phyloP scores from a whole-genome alignment of 2,888 invertebrate genomes.

The Dynastes hyllus region DNA sequence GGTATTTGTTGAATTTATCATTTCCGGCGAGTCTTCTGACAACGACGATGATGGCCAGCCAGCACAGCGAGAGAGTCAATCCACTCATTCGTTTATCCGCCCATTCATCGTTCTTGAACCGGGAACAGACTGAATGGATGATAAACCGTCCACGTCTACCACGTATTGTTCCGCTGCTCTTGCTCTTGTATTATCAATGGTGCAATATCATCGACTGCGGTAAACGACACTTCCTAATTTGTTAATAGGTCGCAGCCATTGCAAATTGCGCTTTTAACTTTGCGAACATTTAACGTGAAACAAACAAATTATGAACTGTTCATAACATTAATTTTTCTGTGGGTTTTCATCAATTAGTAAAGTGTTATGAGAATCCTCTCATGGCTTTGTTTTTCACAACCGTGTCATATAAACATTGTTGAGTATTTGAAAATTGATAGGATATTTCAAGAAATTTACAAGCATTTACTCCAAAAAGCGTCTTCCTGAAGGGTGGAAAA shows the following conservation, averaged over 20 bases:
- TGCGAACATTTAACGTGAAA: neutral
- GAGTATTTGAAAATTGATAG: too few species aligned
- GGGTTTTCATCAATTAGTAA: too few species aligned
- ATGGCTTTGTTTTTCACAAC: too few species aligned
- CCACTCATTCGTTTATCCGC: neutral
- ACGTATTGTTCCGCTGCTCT: neutral
- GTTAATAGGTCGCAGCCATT: neutral
- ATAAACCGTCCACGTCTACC: neutral
- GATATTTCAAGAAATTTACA: too few species aligned
- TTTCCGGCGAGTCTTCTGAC: slow-evolving; percentile 44
- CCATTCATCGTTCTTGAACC: neutral
- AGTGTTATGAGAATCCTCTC: too few species aligned
- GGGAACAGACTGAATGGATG: neutral
- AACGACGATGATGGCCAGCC: slow-evolving; percentile 21
- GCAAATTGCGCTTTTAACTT: neutral
- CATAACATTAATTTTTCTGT: too few species aligned
- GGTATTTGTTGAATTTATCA: slow-evolving; percentile 44
- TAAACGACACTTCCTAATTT: slow-evolving; percentile 33
- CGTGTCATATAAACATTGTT: too few species aligned
- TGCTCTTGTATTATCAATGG: neutral
- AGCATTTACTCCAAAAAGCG: too few species aligned
- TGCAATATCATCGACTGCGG: slow-evolving; percentile 20
- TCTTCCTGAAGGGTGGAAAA: too few species aligned
- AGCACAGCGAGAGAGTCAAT: slow-evolving; percentile 3
- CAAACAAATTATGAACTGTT: too few species aligned